A percentile compares a stretch with the other conserved stretches of the same genome.
These are phyloP conservation scores for Hyles lineata DNA, from an alignment of 2,888 invertebrate species.

Conservation along the genomic window DNA sequence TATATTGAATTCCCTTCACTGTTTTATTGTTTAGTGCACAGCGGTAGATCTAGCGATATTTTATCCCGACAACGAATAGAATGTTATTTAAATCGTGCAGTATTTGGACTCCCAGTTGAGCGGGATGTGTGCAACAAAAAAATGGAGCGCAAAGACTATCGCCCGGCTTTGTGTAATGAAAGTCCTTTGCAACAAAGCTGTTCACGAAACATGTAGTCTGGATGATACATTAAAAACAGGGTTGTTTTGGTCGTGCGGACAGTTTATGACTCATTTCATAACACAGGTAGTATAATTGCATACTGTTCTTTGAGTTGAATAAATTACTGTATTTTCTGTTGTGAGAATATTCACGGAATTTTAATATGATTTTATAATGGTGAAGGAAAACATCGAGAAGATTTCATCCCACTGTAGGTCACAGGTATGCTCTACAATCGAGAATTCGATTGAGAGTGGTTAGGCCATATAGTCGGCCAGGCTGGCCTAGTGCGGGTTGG, in stretches of 20 bases:
- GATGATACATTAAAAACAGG: slow-evolving; percentile 17
- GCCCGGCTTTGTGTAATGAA: slow-evolving; percentile 20
- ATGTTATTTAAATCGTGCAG: background rate
- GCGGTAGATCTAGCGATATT: no score
- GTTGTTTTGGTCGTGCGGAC: background rate
- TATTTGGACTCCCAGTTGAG: background rate
- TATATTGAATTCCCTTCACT: no score
- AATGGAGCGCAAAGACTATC: background rate
- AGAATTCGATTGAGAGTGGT: no score
- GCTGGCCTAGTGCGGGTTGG: no score
- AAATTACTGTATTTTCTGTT: background rate
- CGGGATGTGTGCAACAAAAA: background rate
- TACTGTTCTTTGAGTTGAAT: background rate
- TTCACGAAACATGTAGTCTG: background rate
- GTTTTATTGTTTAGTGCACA: no score
- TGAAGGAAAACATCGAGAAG: no score
- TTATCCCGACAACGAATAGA: no score
- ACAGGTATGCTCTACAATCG: no score
- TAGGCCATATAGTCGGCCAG: no score
- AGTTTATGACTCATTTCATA: background rate
- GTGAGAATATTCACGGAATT: no score
- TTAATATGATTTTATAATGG: no score
- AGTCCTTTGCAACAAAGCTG: slow-evolving; percentile 21
- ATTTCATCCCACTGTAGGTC: no score
- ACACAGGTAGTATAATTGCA: background rate